Base-by-base conservation (phyloP, 2,797 vertebrate genomes). In the Acanthurus leucopareius region DNA sequence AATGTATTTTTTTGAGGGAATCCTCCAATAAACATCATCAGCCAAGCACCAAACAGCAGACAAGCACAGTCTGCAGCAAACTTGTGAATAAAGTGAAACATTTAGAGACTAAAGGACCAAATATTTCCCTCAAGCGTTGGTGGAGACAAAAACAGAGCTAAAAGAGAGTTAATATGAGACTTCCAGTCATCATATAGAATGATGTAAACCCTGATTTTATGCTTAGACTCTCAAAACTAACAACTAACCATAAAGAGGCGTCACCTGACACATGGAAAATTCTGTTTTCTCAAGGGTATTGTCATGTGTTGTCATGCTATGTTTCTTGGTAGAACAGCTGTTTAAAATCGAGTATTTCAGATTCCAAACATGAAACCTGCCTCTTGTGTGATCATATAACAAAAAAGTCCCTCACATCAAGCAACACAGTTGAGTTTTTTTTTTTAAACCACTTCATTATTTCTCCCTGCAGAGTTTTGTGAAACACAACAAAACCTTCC, bases 401-500 rank as follows among this genome's bases (percentile, higher is more conserved):
- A 40, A 49, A n/a, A 20, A 1, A 13, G 47, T 15, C 15, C 15
- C 13, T 28, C 19, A 15, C 44, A 44, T 19, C 15, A 45, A 4
- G 32, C 59, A 14, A 8, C 45, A 25, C 51, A 17, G 4, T 32
- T 32, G 17, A 32, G 47, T 58, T 57, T 8, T 78, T 14, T 14
- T 59, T 32, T 19, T 65, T 25, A 49, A 56, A 8, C 28, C 28
- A 28, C 47, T 7, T 16, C 0, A 2, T 8, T 22, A 1, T 77
- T 62, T 53, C 59, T 20, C 9, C 62, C 52, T 17, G 2, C 83
- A 94, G 93, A 84, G 78, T 53, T 92, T 92, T 56, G 68, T 42
- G 60, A 97, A 95, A 69, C 89, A 79, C 25, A 85, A 85, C 17
- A 88, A 88, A 77, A 83, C 79, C 65, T 97, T 97, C 90, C 94